Evolutionary conservation across 1,140 invertebrate genomes (phyloP), one percentile per base, ranked within the genome.

Genomic region (Acyrthosiphon pisum): DNA sequence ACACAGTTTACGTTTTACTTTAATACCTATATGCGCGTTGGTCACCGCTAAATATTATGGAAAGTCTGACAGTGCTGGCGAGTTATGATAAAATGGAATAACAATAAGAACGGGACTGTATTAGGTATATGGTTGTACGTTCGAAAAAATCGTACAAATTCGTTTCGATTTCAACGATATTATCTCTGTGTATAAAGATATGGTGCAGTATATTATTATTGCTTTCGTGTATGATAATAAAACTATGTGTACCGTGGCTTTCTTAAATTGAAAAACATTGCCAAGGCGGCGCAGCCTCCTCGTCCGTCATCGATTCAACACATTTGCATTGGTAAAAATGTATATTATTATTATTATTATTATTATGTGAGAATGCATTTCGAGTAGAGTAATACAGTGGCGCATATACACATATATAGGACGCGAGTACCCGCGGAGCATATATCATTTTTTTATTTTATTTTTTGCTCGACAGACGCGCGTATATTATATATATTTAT

Each of bases 251-350:
- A 46, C n/a, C 22, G 20, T 56, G n/a, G 50, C 18, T 37, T 48
- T 89, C 48, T 89, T 37, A 89, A 89, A 89, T 89, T 89, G 48
- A 89, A 89, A 89, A 89, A 89, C 88, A 89, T 89, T 89, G 48
- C 50, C 88, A 89, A 56, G 50, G 30, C 87, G 48, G 46, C 30
- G 6, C 30, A 48, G 4, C 23, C 6, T 53, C 48, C 8, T 56
- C 48, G 26, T 26, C 35, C 35, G 11, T n/a, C 23, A n/a, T 11
- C n/a, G 48, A 89, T 53, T 89, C 44, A 53, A 89, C 88, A 89
- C 50, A 48, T 89, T 56, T 56, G 37, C 50, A 89, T 50, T 88
- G 87, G 87, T 35, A 88, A 53, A 88, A 88, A 50, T 88, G 48
- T 88, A 88, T 89, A 53, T 89, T 89, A n/a, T 68, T 68, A 60